Evolutionary conservation across 2,113 vertebrate species (phyloP).

Genomic region (Thermophis baileyi): DNA sequence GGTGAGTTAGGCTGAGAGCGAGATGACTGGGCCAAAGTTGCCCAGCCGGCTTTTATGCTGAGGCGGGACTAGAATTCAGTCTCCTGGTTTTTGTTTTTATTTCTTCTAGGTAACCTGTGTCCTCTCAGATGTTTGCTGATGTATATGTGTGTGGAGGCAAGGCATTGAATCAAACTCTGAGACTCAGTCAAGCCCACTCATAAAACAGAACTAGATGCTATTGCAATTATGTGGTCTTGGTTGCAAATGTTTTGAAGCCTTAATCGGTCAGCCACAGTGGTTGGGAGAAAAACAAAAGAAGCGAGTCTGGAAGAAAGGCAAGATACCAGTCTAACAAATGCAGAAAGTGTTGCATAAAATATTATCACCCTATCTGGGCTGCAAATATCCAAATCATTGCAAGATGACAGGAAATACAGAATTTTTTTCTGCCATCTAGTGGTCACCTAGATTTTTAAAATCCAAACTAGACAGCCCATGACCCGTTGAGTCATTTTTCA

Average conservation of each 20-base stretch:
- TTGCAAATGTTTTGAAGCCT: neutral
- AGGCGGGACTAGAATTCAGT: neutral
- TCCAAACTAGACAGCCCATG: neutral
- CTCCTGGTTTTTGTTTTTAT: neutral
- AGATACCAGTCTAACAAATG: neutral
- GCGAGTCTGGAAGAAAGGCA: neutral
- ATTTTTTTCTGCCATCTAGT: neutral
- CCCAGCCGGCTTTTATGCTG: neutral
- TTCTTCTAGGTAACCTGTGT: neutral
- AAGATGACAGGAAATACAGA: neutral
- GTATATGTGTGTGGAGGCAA: neutral
- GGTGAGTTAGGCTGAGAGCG: neutral
- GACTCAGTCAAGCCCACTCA: neutral
- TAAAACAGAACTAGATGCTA: neutral
- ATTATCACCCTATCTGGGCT: neutral
- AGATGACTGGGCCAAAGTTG: neutral
- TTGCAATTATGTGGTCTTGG: neutral
- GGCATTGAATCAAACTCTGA: neutral
- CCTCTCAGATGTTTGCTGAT: neutral
- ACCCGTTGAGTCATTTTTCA: neutral
- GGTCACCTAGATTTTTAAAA: neutral
- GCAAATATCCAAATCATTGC: neutral
- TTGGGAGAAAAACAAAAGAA: neutral
- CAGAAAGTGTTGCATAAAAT: neutral
- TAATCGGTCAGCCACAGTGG: neutral